Evolutionary conservation across 1,140 invertebrate genomes (phyloP), one percentile per base, ranked within the genome.

Genomic region (Drosophila willistoni): DNA sequence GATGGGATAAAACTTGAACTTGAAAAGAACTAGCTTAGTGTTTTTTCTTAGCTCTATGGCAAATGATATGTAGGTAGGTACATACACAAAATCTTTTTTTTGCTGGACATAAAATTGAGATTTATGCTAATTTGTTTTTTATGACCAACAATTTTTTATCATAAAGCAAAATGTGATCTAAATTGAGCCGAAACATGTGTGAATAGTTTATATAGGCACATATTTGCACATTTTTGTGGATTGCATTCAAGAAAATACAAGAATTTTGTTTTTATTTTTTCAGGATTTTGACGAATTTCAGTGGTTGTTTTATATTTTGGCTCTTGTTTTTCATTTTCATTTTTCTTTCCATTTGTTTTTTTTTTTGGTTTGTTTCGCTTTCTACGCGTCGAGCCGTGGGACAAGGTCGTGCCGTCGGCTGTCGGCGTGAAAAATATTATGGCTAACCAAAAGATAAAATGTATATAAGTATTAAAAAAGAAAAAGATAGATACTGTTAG

Each of bases 341-440:
- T 34, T 47, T 67, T 29, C 57, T 54, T 61, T 60, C 34, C n/a
- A 51, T 51, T 76, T 63, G 17, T 71, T 34, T 65, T 65, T 39
- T 22, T 39, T 55, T 61, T 66, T 39, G 57, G 33, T 47, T 62
- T 76, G 42, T 79, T 86, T 85, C 79, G 82, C 79, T 87, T 86
- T 87, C 82, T 82, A 82, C 67, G 79, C 72, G 79, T 77, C 77
- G 81, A 84, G 64, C 77, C 81, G 73, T 76, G 61, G 69, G 69
- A 79, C 83, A 86, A 86, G 83, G 83, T 86, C 83, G 83, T 77
- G 73, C 68, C 83, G 83, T 87, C 83, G 79, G 63, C 79, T 87
- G 83, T 87, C 83, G 75, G 44, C 72, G 59, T 36, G 66, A 87
- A 67, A 87, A 82, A 82, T 86, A 86, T 86, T 86, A 79, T 71